Evolutionary conservation across 2,888 invertebrate species (phyloP), one percentile per base, ranked within the genome.

Genomic region (Drosophila demipolita): DNA sequence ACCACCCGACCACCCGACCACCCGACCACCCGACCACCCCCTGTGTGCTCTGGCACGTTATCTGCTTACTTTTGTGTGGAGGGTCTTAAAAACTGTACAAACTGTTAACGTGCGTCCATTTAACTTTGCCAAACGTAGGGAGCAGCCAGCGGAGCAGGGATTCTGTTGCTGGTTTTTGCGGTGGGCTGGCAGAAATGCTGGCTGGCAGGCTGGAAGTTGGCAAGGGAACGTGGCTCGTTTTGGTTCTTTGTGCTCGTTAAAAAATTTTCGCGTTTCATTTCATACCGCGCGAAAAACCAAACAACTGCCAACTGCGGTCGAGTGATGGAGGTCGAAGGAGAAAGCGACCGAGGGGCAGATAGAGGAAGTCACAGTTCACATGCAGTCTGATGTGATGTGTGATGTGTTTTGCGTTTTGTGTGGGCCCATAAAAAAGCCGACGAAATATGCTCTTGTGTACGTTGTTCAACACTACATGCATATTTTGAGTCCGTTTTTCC

Each of bases 241-340:
- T 74, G 72, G 80, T 73, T 73, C 88, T 85, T 85, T 85, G 88
- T 88, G 85, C 85, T 85, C 73, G 85, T 85, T 85, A 88, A 88
- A 83, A 85, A 87, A 88, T 88, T 64, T 84, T 85, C 88, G 83
- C 83, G 81, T 87, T 85, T 85, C 86, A 85, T 85, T 87, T 87
- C 80, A 77, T 73, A 77, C 77, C 80, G 78, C 73, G 58, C 79
- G 67, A 80, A 86, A 82, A 79, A 64, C 52, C 55, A 69, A 57
- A 82, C 78, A 83, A 72, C 86, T 75, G 77, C 65, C 81, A 81
- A 87, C 87, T 85, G 85, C 75, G 88, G 86, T 82, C 68, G 79
- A 66, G 58, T 60, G 62, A 57, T 45, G 33, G 50, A 68, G 42
- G 53, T 48, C n/a, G 53, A n/a, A 32, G 26, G 50, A 8, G 8